A percentile compares a stretch with the other conserved stretches of the same genome.
phyloP scores from a whole-genome alignment of 1,140 invertebrate genomes.

The Mylabris phalerata region DNA sequence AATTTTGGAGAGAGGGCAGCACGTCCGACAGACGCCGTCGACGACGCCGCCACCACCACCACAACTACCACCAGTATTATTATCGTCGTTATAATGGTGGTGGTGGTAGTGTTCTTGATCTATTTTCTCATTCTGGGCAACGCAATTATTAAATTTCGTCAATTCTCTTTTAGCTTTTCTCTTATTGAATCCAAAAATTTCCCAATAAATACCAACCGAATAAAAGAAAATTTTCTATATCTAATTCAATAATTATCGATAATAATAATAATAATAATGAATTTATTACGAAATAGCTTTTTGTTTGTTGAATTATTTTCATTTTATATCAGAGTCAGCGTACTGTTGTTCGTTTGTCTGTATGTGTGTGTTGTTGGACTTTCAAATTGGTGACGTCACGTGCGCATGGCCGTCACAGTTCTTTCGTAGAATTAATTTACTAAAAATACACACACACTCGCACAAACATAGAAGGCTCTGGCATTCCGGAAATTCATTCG shows the following conservation, averaged over 20 bases:
- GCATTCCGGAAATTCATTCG: neutral
- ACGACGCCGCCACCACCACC: no score
- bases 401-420: conserved; percentile 12
- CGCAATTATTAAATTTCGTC: no score
- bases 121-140: neutral
- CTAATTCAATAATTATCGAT: neutral
- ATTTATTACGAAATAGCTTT: no score
- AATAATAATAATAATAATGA: no score
- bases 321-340: conserved; percentile 9
- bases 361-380: conserved; percentile 4
- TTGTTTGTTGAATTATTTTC: neutral
- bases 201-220: no score
- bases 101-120: neutral
- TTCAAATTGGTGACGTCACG: conserved; percentile 17
- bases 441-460: conserved; percentile 18
- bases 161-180: no score
- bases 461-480: conserved; percentile 1
- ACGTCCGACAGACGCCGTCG: neutral
- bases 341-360: neutral
- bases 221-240: neutral
- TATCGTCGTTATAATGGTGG: no score
- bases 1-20: conserved; percentile 7
- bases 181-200: no score
- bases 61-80: no score
- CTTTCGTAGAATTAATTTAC: conserved; percentile 25